Evolutionary conservation across 2,113 vertebrate genomes (phyloP).

Genomic region (Carassius carassius): DNA sequence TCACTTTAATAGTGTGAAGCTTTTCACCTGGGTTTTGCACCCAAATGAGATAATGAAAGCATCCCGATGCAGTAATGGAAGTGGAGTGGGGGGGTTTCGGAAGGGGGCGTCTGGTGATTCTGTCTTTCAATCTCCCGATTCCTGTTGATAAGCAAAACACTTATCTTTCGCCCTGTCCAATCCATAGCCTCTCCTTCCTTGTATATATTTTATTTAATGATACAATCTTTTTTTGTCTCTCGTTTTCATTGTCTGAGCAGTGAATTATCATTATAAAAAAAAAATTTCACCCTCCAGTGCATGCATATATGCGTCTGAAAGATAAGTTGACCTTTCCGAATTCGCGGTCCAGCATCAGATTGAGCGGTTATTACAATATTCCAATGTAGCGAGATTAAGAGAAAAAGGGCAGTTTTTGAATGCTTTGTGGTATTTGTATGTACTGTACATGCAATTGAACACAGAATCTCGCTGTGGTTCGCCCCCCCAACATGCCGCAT

Average conservation of each 20-base stretch:
- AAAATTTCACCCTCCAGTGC: conserved; percentile 66
- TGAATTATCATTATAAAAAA: conserved; percentile 73
- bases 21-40: conserved; percentile 83
- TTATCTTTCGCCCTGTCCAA: conserved; percentile 71
- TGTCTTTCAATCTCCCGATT: conserved; percentile 84
- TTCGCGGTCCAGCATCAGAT: conserved; percentile 85
- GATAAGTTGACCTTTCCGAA: conserved; percentile 90
- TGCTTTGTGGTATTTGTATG: conserved; percentile 67
- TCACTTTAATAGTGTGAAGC: conserved; percentile 81
- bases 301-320: conserved; percentile 80
- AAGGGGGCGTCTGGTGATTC: conserved; percentile 54
- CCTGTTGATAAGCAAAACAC: conserved; percentile 82
- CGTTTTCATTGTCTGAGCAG: conserved; percentile 81
- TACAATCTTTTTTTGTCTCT: conserved; percentile 76
- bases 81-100: conserved; percentile 13
- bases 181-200: conserved; percentile 50
- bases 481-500: conserved; percentile 34
- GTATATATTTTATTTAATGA: conserved; percentile 81
- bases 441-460: conserved; percentile 61
- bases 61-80: conserved; percentile 76
- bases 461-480: conserved; percentile 41
- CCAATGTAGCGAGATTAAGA: conserved; percentile 79
- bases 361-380: conserved; percentile 84
- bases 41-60: conserved; percentile 90
- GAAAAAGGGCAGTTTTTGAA: conserved; percentile 67